These are phyloP conservation scores for Sthenelais limicola DNA, from an alignment of 2,888 invertebrate species.

Conservation along the genomic window DNA sequence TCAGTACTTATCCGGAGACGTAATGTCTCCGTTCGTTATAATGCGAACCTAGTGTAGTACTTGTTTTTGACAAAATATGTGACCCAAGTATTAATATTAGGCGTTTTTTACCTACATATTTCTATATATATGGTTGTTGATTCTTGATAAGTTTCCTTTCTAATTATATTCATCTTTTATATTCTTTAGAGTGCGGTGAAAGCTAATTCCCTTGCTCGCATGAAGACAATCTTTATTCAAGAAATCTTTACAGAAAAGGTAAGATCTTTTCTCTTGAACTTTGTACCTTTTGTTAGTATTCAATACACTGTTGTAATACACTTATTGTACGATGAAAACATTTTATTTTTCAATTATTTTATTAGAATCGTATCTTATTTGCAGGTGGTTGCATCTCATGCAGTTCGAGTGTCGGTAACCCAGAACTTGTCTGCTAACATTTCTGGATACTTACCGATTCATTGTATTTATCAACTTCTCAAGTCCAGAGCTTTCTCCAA, in stretches of 20 bases:
- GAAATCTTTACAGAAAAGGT: constrained; percentile 97
- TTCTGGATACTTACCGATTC: constrained; percentile 93
- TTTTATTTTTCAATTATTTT: no score
- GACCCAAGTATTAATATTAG: no score
- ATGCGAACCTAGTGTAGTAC: no score
- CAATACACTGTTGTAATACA: constrained; percentile 48
- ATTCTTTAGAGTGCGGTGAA: constrained; percentile 68
- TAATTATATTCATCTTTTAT: no score
- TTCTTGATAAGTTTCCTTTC: no score
- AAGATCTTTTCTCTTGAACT: constrained; percentile 44
- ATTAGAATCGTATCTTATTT: constrained; percentile 6
- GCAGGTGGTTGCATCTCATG: constrained; percentile 87
- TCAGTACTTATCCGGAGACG: no score
- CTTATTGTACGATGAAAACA: no score
- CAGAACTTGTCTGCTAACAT: constrained; percentile 88
- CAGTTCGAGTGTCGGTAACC: constrained; percentile 96
- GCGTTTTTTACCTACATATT: no score
- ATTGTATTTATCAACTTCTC: constrained; percentile 95
- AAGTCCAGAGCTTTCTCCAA: constrained; percentile 96
- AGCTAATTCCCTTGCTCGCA: constrained; percentile 64
- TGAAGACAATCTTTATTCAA: constrained; percentile 84
- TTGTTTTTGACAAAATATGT: no score
- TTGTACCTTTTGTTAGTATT: constrained; percentile 3
- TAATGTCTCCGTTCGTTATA: no score
- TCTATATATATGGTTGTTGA: no score